A percentile compares a stretch with the other conserved stretches of the same genome.
Conservation (phyloP, 1,140 invertebrate species). For the Ericerus pela region DNA sequence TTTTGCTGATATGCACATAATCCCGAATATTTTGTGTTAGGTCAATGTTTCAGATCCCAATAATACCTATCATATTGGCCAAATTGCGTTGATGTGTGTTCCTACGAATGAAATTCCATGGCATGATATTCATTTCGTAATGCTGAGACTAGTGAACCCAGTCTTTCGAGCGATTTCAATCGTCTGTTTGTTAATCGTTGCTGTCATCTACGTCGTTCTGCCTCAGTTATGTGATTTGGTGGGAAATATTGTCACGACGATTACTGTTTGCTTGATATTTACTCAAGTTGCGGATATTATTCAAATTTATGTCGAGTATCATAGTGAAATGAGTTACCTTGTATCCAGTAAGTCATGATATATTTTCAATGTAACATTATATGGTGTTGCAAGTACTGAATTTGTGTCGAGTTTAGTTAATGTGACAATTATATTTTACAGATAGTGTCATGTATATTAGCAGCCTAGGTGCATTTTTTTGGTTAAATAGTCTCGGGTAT, state of each 20-base stretch:
- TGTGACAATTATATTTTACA: conserved; percentile 33
- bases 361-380: background rate
- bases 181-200: conserved; percentile 50
- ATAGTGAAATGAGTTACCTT: conserved; percentile 59
- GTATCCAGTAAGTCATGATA: conserved; percentile 43
- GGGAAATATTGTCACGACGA: conserved; percentile 67
- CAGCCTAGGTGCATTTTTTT: conserved; percentile 61
- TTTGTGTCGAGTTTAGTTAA: background rate
- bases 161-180: conserved; percentile 55
- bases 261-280: conserved; percentile 55
- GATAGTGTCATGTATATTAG: conserved; percentile 58
- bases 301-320: conserved; percentile 60
- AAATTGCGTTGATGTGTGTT: conserved; percentile 57
- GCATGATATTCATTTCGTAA: conserved; percentile 51
- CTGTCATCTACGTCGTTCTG: conserved; percentile 66
- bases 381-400: background rate
- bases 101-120: conserved; percentile 48
- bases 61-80: conserved; percentile 29
- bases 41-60: background rate
- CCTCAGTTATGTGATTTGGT: conserved; percentile 65
- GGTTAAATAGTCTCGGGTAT: conserved; percentile 66
- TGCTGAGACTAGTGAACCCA: conserved; percentile 57
- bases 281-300: conserved; percentile 61
- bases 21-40: background rate
- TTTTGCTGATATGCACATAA: background rate